phyloP scores from a whole-genome alignment of 2,888 invertebrate species.

The Elaeidobius kamerunicus region DNA sequence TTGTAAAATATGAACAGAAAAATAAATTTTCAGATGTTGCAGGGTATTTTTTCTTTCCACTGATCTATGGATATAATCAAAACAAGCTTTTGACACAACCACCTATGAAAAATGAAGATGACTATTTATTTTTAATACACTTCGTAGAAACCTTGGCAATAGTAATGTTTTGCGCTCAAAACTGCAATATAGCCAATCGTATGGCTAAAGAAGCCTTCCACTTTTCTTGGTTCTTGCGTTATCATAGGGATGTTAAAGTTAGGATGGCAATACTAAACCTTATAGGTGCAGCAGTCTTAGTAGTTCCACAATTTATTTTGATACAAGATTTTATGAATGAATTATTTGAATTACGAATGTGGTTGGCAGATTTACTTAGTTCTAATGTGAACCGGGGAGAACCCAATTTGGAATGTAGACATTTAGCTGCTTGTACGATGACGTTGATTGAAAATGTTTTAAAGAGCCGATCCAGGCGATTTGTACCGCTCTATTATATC shows the following conservation, averaged over 20 bases:
- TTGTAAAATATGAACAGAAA: conserved; percentile 42
- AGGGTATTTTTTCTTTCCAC: conserved; percentile 80
- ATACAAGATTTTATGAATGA: conserved; percentile 59
- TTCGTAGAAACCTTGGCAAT: conserved; percentile 67
- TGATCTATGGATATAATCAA: conserved; percentile 65
- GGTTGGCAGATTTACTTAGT: conserved; percentile 61
- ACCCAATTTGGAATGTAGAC: conserved; percentile 61
- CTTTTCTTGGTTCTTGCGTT: conserved; percentile 63
- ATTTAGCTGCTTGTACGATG: conserved; percentile 61
- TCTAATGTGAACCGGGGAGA: conserved; percentile 60
- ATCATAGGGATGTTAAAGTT: conserved; percentile 64
- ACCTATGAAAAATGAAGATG: conserved; percentile 62
- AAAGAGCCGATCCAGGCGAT: too few species aligned
- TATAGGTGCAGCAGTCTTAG: conserved; percentile 62
- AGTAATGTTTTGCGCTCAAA: conserved; percentile 64
- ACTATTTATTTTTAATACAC: conserved; percentile 64
- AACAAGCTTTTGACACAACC: conserved; percentile 56
- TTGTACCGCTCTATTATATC: too few species aligned
- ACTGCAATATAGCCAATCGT: conserved; percentile 60
- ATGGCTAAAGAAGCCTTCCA: conserved; percentile 71
- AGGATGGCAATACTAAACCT: conserved; percentile 64
- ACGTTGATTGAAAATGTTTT: conserved; percentile 54
- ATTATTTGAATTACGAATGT: conserved; percentile 62
- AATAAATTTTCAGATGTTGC: conserved; percentile 74
- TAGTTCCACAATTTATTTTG: conserved; percentile 58